Conservation (phyloP, 2,113 vertebrate species). For the Osmerus mordax region DNA sequence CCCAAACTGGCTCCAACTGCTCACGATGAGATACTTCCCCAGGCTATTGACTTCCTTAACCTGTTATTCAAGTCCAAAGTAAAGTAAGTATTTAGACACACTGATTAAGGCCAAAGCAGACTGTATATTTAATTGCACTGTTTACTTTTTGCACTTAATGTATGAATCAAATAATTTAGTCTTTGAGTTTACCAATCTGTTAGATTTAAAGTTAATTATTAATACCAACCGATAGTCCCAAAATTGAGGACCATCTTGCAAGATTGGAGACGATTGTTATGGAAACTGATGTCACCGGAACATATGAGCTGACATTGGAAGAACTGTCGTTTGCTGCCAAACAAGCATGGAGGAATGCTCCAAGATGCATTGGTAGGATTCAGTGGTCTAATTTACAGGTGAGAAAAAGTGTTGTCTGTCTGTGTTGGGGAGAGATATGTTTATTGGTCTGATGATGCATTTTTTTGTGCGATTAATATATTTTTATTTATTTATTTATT, state of each 20-base stretch:
- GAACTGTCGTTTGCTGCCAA: conserved; percentile 80
- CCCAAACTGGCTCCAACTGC: conserved; percentile 54
- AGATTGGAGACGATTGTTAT: conserved; percentile 72
- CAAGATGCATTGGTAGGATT: conserved; percentile 84
- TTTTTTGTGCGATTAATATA: background rate
- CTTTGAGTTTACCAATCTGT: background rate
- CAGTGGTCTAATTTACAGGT: conserved; percentile 88
- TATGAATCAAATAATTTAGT: background rate
- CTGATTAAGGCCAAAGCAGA: background rate
- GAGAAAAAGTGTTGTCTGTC: background rate
- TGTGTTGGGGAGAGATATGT: background rate
- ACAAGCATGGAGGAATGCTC: conserved; percentile 85
- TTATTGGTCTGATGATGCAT: background rate
- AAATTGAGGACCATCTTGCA: conserved; percentile 69
- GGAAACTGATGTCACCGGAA: conserved; percentile 79
- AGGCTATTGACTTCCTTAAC: conserved; percentile 80
- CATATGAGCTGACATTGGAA: conserved; percentile 77
- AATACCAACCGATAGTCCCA: conserved; percentile 58
- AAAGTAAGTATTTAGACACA: conserved; percentile 65
- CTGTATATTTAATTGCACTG: background rate
- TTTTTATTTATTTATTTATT: background rate
- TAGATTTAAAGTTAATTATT: background rate
- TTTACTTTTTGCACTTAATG: background rate
- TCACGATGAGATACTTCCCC: conserved; percentile 70
- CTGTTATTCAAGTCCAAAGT: conserved; percentile 80